Percentiles rank a stretch among this genome's conserved stretches.
These are phyloP conservation scores for Aphidius ervi DNA, from an alignment of 1,140 invertebrate genomes.

Conservation along the genomic window DNA sequence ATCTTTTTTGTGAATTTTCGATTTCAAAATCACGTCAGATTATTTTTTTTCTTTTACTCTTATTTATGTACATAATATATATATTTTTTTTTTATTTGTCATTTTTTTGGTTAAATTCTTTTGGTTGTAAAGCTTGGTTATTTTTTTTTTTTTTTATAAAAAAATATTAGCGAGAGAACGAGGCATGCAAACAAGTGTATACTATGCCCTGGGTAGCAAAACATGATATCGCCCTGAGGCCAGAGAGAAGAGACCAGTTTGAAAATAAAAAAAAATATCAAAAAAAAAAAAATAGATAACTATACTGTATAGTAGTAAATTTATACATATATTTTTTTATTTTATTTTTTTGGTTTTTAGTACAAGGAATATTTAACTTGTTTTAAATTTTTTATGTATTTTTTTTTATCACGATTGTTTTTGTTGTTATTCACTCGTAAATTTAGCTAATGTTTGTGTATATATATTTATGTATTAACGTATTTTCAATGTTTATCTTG, in stretches of 20 bases:
- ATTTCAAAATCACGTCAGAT: constrained; percentile 7
- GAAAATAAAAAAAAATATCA: background rate
- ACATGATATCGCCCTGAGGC: constrained; percentile 4
- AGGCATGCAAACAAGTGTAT: constrained; percentile 12
- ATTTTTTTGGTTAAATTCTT: no score
- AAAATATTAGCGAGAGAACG: background rate
- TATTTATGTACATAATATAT: background rate
- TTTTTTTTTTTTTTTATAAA: background rate
- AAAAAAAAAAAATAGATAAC: constrained; percentile 2
- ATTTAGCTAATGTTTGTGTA: no score
- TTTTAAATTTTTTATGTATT: no score
- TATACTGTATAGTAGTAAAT: no score
- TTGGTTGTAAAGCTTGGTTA: background rate
- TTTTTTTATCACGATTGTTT: no score
- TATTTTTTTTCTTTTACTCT: background rate
- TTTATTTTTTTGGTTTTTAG: no score
- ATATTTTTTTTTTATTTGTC: no score
- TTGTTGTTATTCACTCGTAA: no score
- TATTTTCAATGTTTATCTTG: no score
- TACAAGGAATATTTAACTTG: no score
- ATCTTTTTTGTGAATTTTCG: constrained; percentile 4
- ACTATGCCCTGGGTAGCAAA: background rate
- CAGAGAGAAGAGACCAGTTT: background rate
- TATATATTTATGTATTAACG: no score
- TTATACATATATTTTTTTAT: no score